These are phyloP conservation scores for Xiphorhynchus erythropygius DNA, from an alignment of 2,797 vertebrate genomes.

Conservation along the genomic window DNA sequence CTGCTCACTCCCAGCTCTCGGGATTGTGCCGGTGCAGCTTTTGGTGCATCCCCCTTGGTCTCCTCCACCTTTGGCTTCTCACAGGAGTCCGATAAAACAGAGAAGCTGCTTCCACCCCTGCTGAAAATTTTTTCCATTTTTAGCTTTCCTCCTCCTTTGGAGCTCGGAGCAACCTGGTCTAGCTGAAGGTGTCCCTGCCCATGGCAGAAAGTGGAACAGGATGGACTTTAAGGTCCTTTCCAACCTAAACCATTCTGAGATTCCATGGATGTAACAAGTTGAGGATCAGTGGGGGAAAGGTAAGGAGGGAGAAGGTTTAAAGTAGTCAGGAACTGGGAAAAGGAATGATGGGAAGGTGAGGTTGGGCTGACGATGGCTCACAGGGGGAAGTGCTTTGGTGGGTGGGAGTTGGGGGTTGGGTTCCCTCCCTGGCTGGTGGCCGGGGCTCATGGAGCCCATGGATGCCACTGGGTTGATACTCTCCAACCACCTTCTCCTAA, in stretches of 20 bases:
- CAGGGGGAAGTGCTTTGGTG: neutral
- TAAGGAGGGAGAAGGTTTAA: neutral
- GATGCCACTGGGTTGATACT: neutral
- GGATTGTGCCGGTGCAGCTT: neutral
- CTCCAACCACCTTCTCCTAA: neutral
- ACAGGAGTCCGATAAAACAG: neutral
- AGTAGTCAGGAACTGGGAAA: neutral
- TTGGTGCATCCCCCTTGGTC: no score
- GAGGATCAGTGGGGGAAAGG: neutral
- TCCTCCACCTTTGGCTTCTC: neutral
- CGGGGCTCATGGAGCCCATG: neutral
- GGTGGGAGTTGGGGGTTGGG: neutral
- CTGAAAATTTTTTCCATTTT: neutral
- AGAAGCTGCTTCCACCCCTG: neutral
- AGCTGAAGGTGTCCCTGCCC: neutral
- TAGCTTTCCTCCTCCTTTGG: neutral
- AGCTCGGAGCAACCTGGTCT: neutral
- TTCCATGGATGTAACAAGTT: neutral
- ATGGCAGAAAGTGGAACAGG: neutral
- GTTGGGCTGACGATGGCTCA: accelerated
- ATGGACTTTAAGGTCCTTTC: neutral
- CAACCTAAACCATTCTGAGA: neutral
- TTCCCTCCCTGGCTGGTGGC: neutral
- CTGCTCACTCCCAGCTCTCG: accelerated
- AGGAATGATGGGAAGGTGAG: no score